Percentiles rank a stretch among this genome's conserved stretches.
These are phyloP conservation scores for Lathronympha strigana DNA, from an alignment of 2,888 invertebrate genomes.

Conservation along the genomic window DNA sequence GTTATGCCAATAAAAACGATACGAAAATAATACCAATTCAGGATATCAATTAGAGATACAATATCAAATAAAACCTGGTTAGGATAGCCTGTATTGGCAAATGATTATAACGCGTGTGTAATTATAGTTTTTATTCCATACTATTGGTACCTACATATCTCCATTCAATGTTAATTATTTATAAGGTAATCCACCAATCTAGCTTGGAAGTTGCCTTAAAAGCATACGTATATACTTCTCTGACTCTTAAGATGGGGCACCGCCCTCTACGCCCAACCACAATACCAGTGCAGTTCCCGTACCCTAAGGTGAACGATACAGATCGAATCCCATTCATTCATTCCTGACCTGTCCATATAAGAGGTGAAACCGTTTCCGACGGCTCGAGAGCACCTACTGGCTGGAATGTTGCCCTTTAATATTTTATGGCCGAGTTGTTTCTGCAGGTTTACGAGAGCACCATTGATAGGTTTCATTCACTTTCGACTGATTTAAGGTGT, in stretches of 20 bases:
- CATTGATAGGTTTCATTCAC: slow-evolving; percentile 34
- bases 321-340: slow-evolving; percentile 26
- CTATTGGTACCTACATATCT: neutral
- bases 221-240: slow-evolving; percentile 7
- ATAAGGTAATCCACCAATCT: neutral
- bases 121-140: neutral
- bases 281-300: slow-evolving; percentile 2
- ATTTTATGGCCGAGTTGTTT: slow-evolving; percentile 26
- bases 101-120: too few species aligned
- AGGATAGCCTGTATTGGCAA: too few species aligned
- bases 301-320: slow-evolving; percentile 30
- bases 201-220: neutral
- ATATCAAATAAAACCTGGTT: neutral
- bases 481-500: slow-evolving; percentile 24
- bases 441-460: slow-evolving; percentile 14
- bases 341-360: slow-evolving; percentile 40
- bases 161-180: neutral
- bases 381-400: slow-evolving; percentile 18
- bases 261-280: slow-evolving; percentile 1
- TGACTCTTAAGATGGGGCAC: slow-evolving; percentile 9
- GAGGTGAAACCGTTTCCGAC: slow-evolving; percentile 40
- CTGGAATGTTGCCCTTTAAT: slow-evolving; percentile 33
- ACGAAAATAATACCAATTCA: too few species aligned
- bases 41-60: too few species aligned
- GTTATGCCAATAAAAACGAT: neutral